phyloP scores from a whole-genome alignment of 2,888 invertebrate genomes.

The Balanococcus diminutus region DNA sequence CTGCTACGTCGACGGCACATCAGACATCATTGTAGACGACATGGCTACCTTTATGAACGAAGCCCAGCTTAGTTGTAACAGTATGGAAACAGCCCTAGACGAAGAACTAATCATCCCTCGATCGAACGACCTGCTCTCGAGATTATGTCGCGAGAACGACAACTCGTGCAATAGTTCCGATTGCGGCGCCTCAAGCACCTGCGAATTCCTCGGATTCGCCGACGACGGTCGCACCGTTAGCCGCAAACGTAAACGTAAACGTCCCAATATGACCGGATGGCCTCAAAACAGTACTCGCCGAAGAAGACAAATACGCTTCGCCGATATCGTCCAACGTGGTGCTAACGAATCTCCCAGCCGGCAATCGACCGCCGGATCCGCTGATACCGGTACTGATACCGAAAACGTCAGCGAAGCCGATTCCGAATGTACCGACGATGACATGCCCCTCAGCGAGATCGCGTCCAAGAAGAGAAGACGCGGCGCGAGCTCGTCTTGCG shows the following conservation, averaged over 20 bases:
- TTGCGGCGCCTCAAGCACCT: conserved; percentile 58
- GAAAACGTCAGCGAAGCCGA: conserved; percentile 47
- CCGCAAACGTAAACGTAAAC: conserved; percentile 63
- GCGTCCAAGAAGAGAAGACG: neutral
- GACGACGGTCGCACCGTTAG: conserved; percentile 58
- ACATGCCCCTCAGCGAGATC: conserved; percentile 3
- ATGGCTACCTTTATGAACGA: conserved; percentile 56
- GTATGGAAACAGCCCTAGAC: conserved; percentile 55
- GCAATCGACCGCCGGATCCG: neutral
- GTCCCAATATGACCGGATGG: conserved; percentile 84
- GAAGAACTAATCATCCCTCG: conserved; percentile 45
- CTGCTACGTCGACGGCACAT: neutral
- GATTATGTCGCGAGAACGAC: conserved; percentile 52
- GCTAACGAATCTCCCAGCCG: neutral
- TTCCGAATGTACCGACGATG: conserved; percentile 50
- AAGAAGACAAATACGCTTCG: conserved; percentile 58
- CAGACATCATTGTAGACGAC: conserved; percentile 43
- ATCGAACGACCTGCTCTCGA: neutral
- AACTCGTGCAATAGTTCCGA: conserved; percentile 59
- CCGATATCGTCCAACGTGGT: neutral
- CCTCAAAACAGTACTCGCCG: conserved; percentile 64
- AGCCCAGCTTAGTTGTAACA: conserved; percentile 56
- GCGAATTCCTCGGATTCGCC: conserved; percentile 57
- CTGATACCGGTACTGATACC: neutral
- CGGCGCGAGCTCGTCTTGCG: neutral